Base-by-base conservation (phyloP, 2,888 invertebrate species). In the Flexamia atlantica region DNA sequence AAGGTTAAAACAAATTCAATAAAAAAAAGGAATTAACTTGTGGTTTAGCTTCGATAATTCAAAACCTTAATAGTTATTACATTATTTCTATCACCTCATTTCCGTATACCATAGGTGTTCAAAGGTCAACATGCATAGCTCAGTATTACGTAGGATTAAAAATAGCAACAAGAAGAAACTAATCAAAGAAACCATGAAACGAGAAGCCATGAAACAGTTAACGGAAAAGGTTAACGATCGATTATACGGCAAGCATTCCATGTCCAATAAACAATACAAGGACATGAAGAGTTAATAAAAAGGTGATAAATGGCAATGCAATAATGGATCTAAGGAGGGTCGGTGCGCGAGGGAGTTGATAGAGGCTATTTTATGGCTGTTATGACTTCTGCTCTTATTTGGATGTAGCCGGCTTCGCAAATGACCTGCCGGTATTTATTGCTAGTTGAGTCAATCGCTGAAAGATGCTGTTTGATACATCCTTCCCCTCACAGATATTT, bases 241-340 rank as follows among this genome's bases (percentile, higher is more conserved):
- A 30, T 12, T 28, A 64, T 64, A 64, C 64, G 30, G 28, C 64
- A 28, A 64, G 64, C 64, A 30, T 28, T 14, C 30, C 64, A 28
- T 64, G 64, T 25, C 64, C 64, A 64, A 64, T 64, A 64, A 64
- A 64, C 64, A 64, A 64, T 28, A 25, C 28, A 5, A 5, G 64
- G 30, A 64, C 64, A 64, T 64, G 64, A 64, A 28, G 64, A 64
- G 64, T 64, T 64, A 64, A 64, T 64, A 64, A 64, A 64, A 64
- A 4, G 64, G 64, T 12, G 14, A 64, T 64, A 64, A 64, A 64
- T 64, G 14, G 10, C 25, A 28, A 30, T 25, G 64, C 28, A 64
- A 64, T 64, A 28, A 64, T 64, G 64, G 64, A 64, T 64, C 64
- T 64, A 2, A 64, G 30, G 7, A 64, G 20, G 10, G 53, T 4